Conservation (phyloP, 2,113 vertebrate species). For the Dascyllus trimaculatus region DNA sequence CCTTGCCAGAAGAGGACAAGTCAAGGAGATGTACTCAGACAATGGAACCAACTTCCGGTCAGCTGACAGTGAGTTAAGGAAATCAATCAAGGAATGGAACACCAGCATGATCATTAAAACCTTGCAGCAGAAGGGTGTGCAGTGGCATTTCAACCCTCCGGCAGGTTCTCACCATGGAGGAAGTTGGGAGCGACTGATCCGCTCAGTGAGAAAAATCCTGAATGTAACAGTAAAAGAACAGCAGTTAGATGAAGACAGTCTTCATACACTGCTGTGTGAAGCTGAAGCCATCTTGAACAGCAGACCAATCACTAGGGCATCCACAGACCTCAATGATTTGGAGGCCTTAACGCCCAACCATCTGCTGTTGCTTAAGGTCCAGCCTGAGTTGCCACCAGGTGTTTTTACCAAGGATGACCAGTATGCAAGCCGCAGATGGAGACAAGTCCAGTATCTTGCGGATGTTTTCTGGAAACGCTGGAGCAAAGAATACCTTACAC, state of each 20-base stretch:
- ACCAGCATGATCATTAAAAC: neutral
- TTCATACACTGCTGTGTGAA: conserved; percentile 27
- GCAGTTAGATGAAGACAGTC: conserved; percentile 34
- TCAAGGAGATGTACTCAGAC: conserved; percentile 14
- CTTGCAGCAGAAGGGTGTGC: neutral
- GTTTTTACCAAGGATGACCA: conserved; percentile 42
- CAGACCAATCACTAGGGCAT: conserved; percentile 42
- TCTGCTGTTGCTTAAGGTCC: conserved; percentile 10
- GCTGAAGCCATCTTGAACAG: conserved; percentile 26
- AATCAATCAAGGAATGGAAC: conserved; percentile 2
- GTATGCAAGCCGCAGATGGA: conserved; percentile 27
- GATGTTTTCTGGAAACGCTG: conserved; percentile 50
- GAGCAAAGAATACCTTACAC: conserved; percentile 42
- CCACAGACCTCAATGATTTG: conserved; percentile 37
- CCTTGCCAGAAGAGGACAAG: conserved; percentile 25
- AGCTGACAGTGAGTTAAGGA: neutral
- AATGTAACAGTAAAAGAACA: neutral
- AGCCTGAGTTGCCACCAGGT: conserved; percentile 36
- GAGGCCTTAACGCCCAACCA: conserved; percentile 48
- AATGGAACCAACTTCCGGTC: conserved; percentile 4
- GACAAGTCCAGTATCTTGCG: conserved; percentile 43
- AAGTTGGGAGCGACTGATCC: conserved; percentile 25
- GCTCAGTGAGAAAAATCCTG: neutral
- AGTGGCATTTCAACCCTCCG: conserved; percentile 30
- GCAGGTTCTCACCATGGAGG: conserved; percentile 39